A percentile compares a stretch with the other conserved stretches of the same genome.
Conservation (phyloP, 1,140 invertebrate species). For the Acromyrmex heyeri region DNA sequence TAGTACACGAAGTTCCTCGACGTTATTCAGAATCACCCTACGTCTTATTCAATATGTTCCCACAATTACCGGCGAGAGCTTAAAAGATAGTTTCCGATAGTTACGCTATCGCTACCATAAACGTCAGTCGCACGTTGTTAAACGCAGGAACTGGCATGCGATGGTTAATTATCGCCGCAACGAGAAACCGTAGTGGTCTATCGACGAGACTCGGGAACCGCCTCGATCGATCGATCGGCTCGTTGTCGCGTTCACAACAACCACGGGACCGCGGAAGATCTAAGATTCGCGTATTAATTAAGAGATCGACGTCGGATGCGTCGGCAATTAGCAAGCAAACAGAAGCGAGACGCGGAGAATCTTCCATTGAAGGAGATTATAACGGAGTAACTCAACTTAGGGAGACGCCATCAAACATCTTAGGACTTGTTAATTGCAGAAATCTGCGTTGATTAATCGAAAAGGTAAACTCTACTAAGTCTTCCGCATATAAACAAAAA, state of each 20-base stretch:
- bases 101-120: slow-evolving; percentile 41
- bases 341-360: slow-evolving; percentile 56
- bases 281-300: slow-evolving; percentile 75
- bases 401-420: slow-evolving; percentile 27
- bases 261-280: slow-evolving; percentile 28
- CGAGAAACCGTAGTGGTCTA: slow-evolving; percentile 61
- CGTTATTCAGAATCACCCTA: not conserved
- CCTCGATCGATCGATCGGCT: slow-evolving; percentile 54
- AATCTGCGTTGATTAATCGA: slow-evolving; percentile 54
- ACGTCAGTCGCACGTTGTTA: slow-evolving; percentile 52
- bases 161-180: slow-evolving; percentile 71
- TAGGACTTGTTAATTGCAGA: slow-evolving; percentile 60
- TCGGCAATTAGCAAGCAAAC: slow-evolving; percentile 73
- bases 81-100: slow-evolving; percentile 46
- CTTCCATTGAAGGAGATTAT: slow-evolving; percentile 73
- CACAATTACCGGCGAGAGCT: slow-evolving; percentile 26
- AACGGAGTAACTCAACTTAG: slow-evolving; percentile 57
- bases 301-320: slow-evolving; percentile 73
- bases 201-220: slow-evolving; percentile 19
- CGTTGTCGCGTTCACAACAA: slow-evolving; percentile 48
- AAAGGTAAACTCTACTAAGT: not conserved
- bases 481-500: not conserved
- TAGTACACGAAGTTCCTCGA: not conserved
- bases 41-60: slow-evolving; percentile 26
- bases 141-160: slow-evolving; percentile 45